These are phyloP conservation scores for Apantesis nais DNA, from an alignment of 2,888 invertebrate genomes.

Conservation along the genomic window DNA sequence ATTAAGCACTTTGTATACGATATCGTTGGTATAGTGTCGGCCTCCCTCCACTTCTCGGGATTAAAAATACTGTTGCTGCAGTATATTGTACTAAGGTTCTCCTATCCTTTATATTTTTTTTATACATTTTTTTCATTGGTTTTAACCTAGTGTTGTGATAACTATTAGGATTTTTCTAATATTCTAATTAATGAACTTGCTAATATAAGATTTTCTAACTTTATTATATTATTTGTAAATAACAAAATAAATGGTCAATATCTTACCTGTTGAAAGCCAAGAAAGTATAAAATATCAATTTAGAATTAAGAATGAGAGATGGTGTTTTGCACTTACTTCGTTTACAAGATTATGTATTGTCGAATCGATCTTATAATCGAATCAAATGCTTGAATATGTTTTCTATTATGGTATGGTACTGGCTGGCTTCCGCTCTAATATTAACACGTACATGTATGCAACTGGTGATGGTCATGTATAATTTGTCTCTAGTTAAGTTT, in stretches of 20 bases:
- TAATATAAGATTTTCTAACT: neutral
- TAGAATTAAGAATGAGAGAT: neutral
- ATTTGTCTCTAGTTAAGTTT: neutral
- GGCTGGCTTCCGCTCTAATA: neutral
- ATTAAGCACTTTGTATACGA: neutral
- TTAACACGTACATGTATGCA: slow-evolving; percentile 1
- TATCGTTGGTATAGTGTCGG: neutral
- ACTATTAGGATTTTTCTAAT: neutral
- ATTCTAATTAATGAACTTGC: neutral
- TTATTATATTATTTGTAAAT: neutral
- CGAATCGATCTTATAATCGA: too few species aligned
- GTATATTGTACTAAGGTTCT: neutral
- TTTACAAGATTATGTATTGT: neutral
- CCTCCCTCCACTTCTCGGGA: neutral
- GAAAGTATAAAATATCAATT: neutral
- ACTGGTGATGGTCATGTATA: neutral
- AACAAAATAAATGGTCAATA: neutral
- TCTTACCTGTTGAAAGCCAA: neutral
- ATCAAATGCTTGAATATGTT: neutral
- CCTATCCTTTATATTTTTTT: neutral
- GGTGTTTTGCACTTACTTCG: neutral
- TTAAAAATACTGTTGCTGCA: neutral
- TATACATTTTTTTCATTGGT: neutral
- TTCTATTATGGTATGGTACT: neutral
- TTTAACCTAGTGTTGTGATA: neutral